These are phyloP conservation scores for Agonopterix subpropinquella DNA, from an alignment of 2,888 invertebrate species.

Conservation along the genomic window DNA sequence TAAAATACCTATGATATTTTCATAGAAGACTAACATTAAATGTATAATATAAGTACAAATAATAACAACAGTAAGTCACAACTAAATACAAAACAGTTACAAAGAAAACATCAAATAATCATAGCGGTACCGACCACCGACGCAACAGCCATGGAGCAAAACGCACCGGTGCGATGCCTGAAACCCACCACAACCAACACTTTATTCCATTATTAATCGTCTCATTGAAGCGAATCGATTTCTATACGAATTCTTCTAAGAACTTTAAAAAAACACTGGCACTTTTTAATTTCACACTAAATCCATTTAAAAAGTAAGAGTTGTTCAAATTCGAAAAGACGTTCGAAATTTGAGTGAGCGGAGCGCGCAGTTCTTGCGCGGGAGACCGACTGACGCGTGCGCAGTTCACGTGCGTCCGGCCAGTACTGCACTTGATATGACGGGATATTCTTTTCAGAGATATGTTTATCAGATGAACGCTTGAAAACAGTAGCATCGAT, in stretches of 20 bases:
- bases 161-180: constrained; percentile 53
- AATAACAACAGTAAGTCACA: too few relatives aligned
- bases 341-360: constrained; percentile 29
- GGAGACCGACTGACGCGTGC: constrained; percentile 35
- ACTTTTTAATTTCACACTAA: constrained; percentile 14
- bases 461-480: too few relatives aligned
- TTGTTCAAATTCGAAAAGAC: constrained; percentile 16
- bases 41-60: too few relatives aligned
- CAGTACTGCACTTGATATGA: neutral
- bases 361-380: constrained; percentile 44
- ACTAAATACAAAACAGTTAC: neutral
- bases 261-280: constrained; percentile 24
- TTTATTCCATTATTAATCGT: constrained; percentile 41
- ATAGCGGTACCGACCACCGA: constrained; percentile 38
- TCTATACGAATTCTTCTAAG: constrained; percentile 47
- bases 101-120: constrained; percentile 5
- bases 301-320: constrained; percentile 14
- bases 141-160: constrained; percentile 52
- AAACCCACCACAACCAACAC: constrained; percentile 36
- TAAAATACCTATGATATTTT: too few relatives aligned
- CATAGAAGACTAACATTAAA: too few relatives aligned
- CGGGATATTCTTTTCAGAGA: too few relatives aligned
- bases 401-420: constrained; percentile 22
- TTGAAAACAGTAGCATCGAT: too few relatives aligned
- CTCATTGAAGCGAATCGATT: constrained; percentile 53